Percentiles rank a stretch among this genome's conserved stretches.
Evolutionary conservation across 2,888 invertebrate species (phyloP).

Genomic region (Heteromurus nitidus): DNA sequence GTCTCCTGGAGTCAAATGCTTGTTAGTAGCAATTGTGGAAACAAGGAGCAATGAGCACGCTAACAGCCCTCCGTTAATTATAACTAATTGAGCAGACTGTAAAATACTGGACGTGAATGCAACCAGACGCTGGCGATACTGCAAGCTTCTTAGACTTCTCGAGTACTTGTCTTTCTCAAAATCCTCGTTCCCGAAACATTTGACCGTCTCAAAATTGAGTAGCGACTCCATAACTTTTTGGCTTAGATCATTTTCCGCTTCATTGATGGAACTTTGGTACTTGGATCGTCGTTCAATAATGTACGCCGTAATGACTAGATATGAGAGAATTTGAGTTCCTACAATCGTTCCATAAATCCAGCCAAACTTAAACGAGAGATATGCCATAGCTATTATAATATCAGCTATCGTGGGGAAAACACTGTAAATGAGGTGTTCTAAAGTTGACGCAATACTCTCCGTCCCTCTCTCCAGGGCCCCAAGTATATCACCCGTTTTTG

Average conservation of each 20-base stretch:
- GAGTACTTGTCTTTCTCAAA: constrained; percentile 77
- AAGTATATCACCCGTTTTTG: constrained; percentile 79
- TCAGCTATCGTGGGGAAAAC: constrained; percentile 79
- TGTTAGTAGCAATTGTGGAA: constrained; percentile 75
- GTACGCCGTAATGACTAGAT: constrained; percentile 76
- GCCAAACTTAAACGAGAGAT: constrained; percentile 78
- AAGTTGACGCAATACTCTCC: constrained; percentile 77
- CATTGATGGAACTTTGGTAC: constrained; percentile 77
- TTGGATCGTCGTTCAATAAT: constrained; percentile 79
- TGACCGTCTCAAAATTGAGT: constrained; percentile 79
- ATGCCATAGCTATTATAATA: constrained; percentile 78
- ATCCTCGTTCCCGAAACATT: constrained; percentile 78
- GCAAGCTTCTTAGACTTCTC: constrained; percentile 76
- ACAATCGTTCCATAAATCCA: constrained; percentile 78
- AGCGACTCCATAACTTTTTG: constrained; percentile 78
- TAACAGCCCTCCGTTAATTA: constrained; percentile 77
- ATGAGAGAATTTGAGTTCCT: constrained; percentile 77
- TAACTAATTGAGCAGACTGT: constrained; percentile 77
- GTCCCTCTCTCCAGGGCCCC: constrained; percentile 79
- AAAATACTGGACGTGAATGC: constrained; percentile 77
- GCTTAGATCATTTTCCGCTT: constrained; percentile 77
- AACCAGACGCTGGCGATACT: constrained; percentile 76
- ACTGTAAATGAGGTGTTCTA: constrained; percentile 77
- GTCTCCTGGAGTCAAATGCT: constrained; percentile 78
- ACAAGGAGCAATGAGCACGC: constrained; percentile 77